These are phyloP conservation scores for Sussaba pulchella DNA, from an alignment of 2,888 invertebrate species.

Conservation along the genomic window DNA sequence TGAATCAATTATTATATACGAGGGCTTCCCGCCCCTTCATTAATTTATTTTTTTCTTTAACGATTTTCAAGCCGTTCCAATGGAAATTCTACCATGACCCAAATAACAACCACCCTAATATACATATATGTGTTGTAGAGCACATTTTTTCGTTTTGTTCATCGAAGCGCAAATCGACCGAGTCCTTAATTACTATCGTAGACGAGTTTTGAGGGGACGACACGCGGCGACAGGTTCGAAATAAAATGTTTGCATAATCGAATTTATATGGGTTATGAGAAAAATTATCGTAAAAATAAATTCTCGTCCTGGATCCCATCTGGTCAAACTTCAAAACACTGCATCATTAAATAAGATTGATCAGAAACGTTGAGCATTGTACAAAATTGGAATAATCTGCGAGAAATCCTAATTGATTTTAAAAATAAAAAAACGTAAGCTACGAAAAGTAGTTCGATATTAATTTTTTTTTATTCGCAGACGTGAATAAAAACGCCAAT, in stretches of 20 bases:
- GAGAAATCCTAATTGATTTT: not conserved
- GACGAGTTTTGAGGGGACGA: conserved; percentile 41
- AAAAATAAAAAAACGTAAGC: too few species aligned
- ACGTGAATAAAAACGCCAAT: not conserved
- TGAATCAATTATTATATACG: too few species aligned
- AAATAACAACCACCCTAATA: too few species aligned
- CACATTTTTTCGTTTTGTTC: conserved; percentile 17
- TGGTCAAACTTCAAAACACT: not conserved
- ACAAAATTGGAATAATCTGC: not conserved
- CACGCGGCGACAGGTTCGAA: conserved; percentile 47
- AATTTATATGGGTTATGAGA: not conserved
- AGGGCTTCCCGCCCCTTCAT: too few species aligned
- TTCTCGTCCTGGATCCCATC: not conserved
- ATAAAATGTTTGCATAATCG: too few species aligned
- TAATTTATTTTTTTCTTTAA: too few species aligned
- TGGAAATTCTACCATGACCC: too few species aligned
- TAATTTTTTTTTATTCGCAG: not conserved
- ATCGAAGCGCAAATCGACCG: conserved; percentile 46
- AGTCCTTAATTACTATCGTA: conserved; percentile 35
- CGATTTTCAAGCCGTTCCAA: too few species aligned
- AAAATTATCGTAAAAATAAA: not conserved
- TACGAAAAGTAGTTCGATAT: too few species aligned
- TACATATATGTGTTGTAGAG: conserved; percentile 35
- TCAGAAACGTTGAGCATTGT: not conserved
- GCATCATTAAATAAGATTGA: not conserved